Percentiles rank a stretch among this genome's conserved stretches.
Conservation (phyloP, 2,888 invertebrate species). For the Hedychridium roseum region DNA sequence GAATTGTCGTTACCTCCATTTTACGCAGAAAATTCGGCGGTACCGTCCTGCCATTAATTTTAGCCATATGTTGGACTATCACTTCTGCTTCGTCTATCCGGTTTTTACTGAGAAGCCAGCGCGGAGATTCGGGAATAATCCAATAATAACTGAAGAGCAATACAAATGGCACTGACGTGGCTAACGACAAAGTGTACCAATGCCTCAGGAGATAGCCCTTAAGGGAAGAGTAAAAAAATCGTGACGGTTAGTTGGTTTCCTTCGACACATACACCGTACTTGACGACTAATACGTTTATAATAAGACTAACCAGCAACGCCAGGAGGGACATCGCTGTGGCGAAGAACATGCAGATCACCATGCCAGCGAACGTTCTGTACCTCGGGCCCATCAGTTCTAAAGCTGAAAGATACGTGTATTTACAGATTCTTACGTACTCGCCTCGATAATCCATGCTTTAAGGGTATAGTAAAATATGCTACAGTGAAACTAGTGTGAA, state of each 20-base stretch:
- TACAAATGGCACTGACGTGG: slow-evolving; percentile 71
- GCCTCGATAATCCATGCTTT: background rate
- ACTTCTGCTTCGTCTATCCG: slow-evolving; percentile 73
- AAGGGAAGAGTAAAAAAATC: slow-evolving; percentile 13
- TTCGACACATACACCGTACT: too few species aligned
- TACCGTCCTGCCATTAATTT: slow-evolving; percentile 68
- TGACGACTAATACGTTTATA: too few species aligned
- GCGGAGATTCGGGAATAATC: slow-evolving; percentile 75
- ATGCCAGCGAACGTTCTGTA: slow-evolving; percentile 72
- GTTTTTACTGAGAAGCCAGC: slow-evolving; percentile 74
- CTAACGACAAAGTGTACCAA: slow-evolving; percentile 71
- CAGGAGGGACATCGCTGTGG: slow-evolving; percentile 71
- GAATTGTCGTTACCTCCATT: slow-evolving; percentile 65
- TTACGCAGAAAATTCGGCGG: slow-evolving; percentile 70
- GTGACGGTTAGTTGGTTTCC: too few species aligned
- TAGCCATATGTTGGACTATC: slow-evolving; percentile 71
- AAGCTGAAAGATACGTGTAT: slow-evolving; percentile 49
- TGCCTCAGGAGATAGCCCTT: slow-evolving; percentile 68
- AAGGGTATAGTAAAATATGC: background rate
- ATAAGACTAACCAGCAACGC: slow-evolving; percentile 66
- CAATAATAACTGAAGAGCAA: slow-evolving; percentile 71
- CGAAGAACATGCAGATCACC: slow-evolving; percentile 73
- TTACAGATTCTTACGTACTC: background rate
- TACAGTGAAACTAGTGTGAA: background rate
- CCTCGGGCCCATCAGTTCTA: slow-evolving; percentile 73